A percentile compares a stretch with the other conserved stretches of the same genome.
Evolutionary conservation across 2,113 vertebrate species (phyloP).

Genomic region (Oryzias celebensis): DNA sequence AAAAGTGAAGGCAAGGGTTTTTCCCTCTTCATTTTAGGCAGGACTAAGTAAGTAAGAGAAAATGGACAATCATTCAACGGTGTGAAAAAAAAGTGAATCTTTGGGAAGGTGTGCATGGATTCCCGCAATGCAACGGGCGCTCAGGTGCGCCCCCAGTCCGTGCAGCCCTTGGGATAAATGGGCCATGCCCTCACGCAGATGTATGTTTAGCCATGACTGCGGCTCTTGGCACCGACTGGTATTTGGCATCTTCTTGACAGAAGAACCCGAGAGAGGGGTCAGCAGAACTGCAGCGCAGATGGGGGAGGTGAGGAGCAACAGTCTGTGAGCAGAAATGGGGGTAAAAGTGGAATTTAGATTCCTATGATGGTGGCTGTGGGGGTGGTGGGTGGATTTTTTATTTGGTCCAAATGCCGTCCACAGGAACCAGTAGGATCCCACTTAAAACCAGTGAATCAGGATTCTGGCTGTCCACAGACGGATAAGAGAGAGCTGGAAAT

Average conservation of each 20-base stretch:
- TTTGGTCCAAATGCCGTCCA: too few relatives aligned
- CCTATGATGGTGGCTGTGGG: too few relatives aligned
- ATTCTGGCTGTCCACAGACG: too few relatives aligned
- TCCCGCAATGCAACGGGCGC: neutral
- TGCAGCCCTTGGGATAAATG: constrained; percentile 24
- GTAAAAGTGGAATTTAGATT: neutral
- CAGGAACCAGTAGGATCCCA: too few relatives aligned
- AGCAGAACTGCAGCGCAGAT: constrained; percentile 27
- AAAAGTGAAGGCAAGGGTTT: constrained; percentile 27
- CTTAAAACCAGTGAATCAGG: too few relatives aligned
- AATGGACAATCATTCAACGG: constrained; percentile 44
- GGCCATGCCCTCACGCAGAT: constrained; percentile 35
- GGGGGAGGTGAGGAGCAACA: neutral
- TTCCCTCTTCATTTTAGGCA: constrained; percentile 52
- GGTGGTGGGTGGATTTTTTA: too few relatives aligned
- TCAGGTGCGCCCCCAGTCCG: constrained; percentile 3
- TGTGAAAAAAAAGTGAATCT: constrained; percentile 35
- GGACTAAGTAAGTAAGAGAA: constrained; percentile 46
- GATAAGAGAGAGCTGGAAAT: too few relatives aligned
- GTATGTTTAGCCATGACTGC: constrained; percentile 58
- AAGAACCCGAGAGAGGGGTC: constrained; percentile 39
- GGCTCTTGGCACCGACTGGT: constrained; percentile 38
- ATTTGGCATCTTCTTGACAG: constrained; percentile 58
- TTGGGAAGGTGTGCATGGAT: neutral
- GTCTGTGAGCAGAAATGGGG: neutral